Conservation (phyloP, 2,888 invertebrate species). For the Drosophila nr. perissopoda region DNA sequence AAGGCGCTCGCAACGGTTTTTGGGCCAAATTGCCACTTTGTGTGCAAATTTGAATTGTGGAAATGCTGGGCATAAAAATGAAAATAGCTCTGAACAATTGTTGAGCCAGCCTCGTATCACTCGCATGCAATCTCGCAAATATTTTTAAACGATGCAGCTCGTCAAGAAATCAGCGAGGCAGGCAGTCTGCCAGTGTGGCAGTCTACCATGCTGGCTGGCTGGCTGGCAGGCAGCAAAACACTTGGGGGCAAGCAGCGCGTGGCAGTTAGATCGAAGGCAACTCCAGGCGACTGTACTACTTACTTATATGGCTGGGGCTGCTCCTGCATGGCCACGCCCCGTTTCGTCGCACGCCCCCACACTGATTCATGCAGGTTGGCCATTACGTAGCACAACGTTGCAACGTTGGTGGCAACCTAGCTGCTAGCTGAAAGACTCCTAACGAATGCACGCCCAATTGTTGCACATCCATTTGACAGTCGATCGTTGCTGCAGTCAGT, state of each 20-base stretch:
- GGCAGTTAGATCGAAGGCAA: slow-evolving; percentile 30
- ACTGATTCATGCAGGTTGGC: slow-evolving; percentile 61
- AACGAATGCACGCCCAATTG: slow-evolving; percentile 84
- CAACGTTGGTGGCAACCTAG: slow-evolving; percentile 80
- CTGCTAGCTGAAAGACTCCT: slow-evolving; percentile 50
- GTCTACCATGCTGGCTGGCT: neutral
- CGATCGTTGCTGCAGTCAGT: slow-evolving; percentile 74
- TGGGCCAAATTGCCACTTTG: slow-evolving; percentile 81
- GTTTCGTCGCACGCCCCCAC: slow-evolving; percentile 50
- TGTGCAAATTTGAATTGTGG: slow-evolving; percentile 82
- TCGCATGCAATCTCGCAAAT: slow-evolving; percentile 71
- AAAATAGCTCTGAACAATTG: slow-evolving; percentile 68
- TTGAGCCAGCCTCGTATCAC: slow-evolving; percentile 57
- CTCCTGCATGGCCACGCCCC: slow-evolving; percentile 55
- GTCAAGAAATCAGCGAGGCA: slow-evolving; percentile 57
- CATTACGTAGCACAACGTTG: slow-evolving; percentile 53
- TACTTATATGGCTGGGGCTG: slow-evolving; percentile 2
- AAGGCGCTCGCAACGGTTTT: slow-evolving; percentile 77
- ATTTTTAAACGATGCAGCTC: slow-evolving; percentile 70
- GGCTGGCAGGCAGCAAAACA: slow-evolving; percentile 1
- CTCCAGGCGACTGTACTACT: slow-evolving; percentile 6
- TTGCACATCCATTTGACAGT: slow-evolving; percentile 83
- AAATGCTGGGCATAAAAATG: slow-evolving; percentile 68
- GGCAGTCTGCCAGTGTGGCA: slow-evolving; percentile 16
- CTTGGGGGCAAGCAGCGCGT: slow-evolving; percentile 41